These are phyloP conservation scores for Antheraea mylitta DNA, from an alignment of 1,140 invertebrate species.

Conservation along the genomic window DNA sequence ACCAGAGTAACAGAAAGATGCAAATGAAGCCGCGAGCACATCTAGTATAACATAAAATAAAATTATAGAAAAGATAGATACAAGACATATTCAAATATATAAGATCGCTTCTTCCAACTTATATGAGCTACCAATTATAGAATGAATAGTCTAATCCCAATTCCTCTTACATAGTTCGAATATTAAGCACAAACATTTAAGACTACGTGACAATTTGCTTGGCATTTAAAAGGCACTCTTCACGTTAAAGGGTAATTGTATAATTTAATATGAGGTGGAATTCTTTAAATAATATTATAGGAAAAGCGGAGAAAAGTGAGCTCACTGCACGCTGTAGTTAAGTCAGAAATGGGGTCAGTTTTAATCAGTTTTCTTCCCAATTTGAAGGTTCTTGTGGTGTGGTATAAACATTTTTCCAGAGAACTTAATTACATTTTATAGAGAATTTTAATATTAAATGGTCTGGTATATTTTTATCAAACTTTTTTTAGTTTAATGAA, in stretches of 20 bases:
- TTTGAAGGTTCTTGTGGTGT: neutral
- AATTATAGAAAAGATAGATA: too few species aligned
- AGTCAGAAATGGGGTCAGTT: conserved; percentile 3
- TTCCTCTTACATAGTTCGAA: neutral
- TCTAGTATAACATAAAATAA: too few species aligned
- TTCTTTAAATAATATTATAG: conserved; percentile 10
- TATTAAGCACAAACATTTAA: neutral
- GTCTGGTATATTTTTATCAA: too few species aligned
- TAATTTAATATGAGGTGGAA: conserved; percentile 2
- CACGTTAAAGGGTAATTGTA: conserved; percentile 9
- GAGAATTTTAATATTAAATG: too few species aligned
- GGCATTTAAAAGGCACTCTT: conserved; percentile 7
- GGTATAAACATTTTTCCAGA: neutral
- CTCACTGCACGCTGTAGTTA: neutral
- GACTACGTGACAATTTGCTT: conserved; percentile 3
- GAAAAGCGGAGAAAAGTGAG: neutral
- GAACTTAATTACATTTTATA: too few species aligned
- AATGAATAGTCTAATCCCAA: neutral
- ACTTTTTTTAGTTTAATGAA: too few species aligned
- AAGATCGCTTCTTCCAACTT: neutral
- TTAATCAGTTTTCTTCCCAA: neutral
- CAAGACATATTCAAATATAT: too few species aligned
- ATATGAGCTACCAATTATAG: neutral
- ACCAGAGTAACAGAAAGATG: too few species aligned
- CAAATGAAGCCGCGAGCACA: too few species aligned